Evolutionary conservation across 2,888 invertebrate species (phyloP), one percentile per base, ranked within the genome.

Genomic region (Clunio marinus): DNA sequence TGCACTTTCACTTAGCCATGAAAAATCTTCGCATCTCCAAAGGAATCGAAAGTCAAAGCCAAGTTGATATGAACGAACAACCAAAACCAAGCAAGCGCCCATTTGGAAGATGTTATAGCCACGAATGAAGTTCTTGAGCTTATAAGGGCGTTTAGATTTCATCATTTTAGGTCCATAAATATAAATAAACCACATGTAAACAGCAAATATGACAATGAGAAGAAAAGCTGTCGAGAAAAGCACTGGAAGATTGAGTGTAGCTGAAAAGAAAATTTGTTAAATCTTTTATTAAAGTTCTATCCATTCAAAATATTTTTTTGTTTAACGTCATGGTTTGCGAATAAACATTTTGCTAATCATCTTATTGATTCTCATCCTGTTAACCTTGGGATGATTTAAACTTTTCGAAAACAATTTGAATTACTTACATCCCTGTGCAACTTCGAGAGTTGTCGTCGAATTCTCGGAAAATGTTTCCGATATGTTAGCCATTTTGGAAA

Each of bases 51-150:
- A 51, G 8, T 4, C 20, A 20, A 51, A 51, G n/a, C 51, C 51
- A 15, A 51, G n/a, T 51, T 22, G 22, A 51, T 51, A 51, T 15
- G 22, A 20, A 17, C 51, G 51, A 51, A 51, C 17, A 17, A 51
- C 51, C 2, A 41, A 41, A 10, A 41, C 15, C 15, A 10, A 10
- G 22, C 62, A 62, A 24, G 62, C 25, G 15, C 25, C 10, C 7
- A 63, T 17, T 46, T 63, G 63, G n/a, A 63, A 17, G 1, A 63
- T 7, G 28, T 63, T 63, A 17, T 63, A 63, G 4, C 24, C 8
- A 46, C 46, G 22, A 10, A 41, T 45, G 27, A 46, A n/a, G 10
- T 45, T 63, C 10, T n/a, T 63, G 1, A 63, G 24, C 1, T 46
- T 17, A 8, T 27, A 63, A 25, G 63, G 41, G 4, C 4, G 13